Percentiles rank a stretch among this genome's conserved stretches.
Conservation (phyloP, 2,888 invertebrate species). For the Agapostemon virescens region DNA sequence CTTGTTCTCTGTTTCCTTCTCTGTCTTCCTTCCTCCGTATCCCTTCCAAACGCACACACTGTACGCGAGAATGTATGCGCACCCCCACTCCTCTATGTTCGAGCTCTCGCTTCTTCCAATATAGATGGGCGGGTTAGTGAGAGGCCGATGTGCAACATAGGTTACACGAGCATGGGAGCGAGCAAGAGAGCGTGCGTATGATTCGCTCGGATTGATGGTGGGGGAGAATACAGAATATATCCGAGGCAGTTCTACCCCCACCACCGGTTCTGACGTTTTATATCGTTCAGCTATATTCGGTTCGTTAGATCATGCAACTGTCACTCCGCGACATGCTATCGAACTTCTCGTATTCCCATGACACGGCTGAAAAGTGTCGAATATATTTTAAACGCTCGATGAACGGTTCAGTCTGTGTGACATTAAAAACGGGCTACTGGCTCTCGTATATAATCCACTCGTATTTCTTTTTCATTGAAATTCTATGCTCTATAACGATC, state of each 20-base stretch:
- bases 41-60: constrained; percentile 25
- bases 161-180: constrained; percentile 49
- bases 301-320: constrained; percentile 72
- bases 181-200: constrained; percentile 50
- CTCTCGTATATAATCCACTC: background rate
- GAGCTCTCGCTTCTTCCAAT: constrained; percentile 40
- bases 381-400: constrained; percentile 38
- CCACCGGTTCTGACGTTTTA: constrained; percentile 60
- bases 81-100: constrained; percentile 12
- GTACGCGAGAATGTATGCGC: constrained; percentile 1
- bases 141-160: constrained; percentile 50
- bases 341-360: constrained; percentile 64
- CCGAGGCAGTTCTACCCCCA: constrained; percentile 51
- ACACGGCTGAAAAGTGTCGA: constrained; percentile 45
- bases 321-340: constrained; percentile 69
- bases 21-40: background rate
- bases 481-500: background rate
- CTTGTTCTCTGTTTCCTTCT: background rate
- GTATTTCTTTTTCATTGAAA: background rate
- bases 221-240: constrained; percentile 52
- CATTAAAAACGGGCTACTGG: background rate
- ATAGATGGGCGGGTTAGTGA: constrained; percentile 57
- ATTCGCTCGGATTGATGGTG: constrained; percentile 57
- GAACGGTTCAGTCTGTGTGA: constrained; percentile 26
- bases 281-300: constrained; percentile 72